Conservation (phyloP, 2,113 vertebrate species). For the Oxygymnocypris stewartii region DNA sequence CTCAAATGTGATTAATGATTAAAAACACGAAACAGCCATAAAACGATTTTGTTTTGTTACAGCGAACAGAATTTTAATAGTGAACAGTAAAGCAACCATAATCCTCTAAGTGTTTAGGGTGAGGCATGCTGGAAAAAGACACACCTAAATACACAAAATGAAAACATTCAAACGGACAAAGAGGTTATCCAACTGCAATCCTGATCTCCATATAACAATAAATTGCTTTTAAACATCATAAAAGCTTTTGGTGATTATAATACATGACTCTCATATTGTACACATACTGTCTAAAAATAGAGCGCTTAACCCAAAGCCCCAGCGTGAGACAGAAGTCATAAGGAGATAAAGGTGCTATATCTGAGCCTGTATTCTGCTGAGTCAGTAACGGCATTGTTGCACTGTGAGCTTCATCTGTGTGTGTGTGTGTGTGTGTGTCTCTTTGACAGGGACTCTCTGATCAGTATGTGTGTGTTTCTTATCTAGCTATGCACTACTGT, state of each 20-base stretch:
- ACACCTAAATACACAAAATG: constrained; percentile 20
- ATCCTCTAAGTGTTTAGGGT: not conserved
- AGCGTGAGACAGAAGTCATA: not conserved
- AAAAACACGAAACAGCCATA: not conserved
- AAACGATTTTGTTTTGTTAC: not conserved
- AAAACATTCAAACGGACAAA: not conserved
- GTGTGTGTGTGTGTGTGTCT: not conserved
- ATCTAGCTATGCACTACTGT: not conserved
- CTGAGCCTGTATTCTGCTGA: not conserved
- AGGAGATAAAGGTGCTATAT: constrained; percentile 26
- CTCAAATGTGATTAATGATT: not conserved
- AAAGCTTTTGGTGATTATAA: constrained; percentile 19
- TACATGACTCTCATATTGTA: not conserved
- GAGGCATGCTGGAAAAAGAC: constrained; percentile 1
- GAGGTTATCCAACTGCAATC: not conserved
- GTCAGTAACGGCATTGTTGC: constrained; percentile 37
- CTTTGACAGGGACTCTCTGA: not conserved
- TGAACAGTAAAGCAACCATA: not conserved
- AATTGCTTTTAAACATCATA: not conserved
- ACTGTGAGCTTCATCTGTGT: not conserved
- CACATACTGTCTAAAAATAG: not conserved
- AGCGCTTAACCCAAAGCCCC: constrained; percentile 12
- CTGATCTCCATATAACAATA: not conserved
- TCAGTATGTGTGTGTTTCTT: too few species aligned
- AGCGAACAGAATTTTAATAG: not conserved